These are phyloP conservation scores for Achroia grisella DNA, from an alignment of 1,140 invertebrate genomes.

Conservation along the genomic window DNA sequence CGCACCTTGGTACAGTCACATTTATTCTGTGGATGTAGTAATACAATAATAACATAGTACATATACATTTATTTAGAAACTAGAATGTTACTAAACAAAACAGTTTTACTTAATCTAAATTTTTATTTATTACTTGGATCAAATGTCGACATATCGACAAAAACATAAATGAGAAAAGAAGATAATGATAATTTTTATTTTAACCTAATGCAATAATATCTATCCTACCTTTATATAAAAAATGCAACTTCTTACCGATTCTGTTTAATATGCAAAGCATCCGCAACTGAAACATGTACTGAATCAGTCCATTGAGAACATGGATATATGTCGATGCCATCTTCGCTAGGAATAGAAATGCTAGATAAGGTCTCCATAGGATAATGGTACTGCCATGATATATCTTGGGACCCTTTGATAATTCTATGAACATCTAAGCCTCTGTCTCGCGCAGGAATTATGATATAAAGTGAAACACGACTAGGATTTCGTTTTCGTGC, in stretches of 20 bases:
- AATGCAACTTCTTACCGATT: conserved; percentile 41
- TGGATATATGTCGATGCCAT: conserved; percentile 76
- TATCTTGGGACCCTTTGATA: conserved; percentile 24
- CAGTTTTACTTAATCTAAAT: too few relatives aligned
- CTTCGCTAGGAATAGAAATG: conserved; percentile 75
- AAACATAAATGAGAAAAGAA: too few relatives aligned
- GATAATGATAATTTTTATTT: too few relatives aligned
- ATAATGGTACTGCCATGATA: conserved; percentile 29
- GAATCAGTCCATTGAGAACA: conserved; percentile 76
- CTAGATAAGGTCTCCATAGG: conserved; percentile 73
- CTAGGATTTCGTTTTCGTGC: conserved; percentile 69
- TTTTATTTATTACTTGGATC: too few relatives aligned
- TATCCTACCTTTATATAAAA: too few relatives aligned
- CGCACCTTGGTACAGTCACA: conserved; percentile 9
- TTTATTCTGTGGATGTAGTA: conserved; percentile 17
- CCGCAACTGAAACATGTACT: conserved; percentile 69
- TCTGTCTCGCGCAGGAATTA: conserved; percentile 4
- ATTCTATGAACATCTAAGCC: conserved; percentile 24
- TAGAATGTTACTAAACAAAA: too few relatives aligned
- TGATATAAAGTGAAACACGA: conserved; percentile 18
- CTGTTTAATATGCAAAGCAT: conserved; percentile 54
- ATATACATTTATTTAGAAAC: too few relatives aligned
- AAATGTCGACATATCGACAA: too few relatives aligned
- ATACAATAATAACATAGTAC: conserved; percentile 74
- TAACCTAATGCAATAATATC: too few relatives aligned